phyloP scores from a whole-genome alignment of 2,888 invertebrate genomes.

The Lingula anatina region DNA sequence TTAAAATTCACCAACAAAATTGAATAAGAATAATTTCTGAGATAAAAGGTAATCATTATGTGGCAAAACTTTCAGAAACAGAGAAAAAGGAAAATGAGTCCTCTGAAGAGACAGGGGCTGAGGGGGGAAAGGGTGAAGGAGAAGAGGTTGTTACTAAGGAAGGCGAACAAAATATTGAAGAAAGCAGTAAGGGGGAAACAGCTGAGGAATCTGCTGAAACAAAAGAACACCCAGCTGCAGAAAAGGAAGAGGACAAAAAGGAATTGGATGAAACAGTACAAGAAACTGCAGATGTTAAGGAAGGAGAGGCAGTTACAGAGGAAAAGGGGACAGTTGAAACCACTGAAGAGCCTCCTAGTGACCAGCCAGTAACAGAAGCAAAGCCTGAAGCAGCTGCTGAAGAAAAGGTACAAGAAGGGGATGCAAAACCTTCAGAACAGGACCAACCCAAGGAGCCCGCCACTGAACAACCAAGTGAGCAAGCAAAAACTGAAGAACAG shows the following conservation, averaged over 20 bases:
- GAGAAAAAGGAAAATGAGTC: no score
- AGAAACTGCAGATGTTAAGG: not conserved
- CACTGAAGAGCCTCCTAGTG: not conserved
- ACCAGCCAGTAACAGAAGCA: constrained; percentile 1
- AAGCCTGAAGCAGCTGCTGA: constrained; percentile 7
- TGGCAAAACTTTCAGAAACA: no score
- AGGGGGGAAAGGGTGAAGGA: not conserved
- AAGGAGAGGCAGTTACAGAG: not conserved
- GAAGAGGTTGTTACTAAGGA: not conserved
- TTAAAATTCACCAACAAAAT: no score
- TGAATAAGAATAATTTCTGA: no score
- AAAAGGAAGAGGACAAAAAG: not conserved
- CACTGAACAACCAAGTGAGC: no score
- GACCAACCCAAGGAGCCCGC: not conserved
- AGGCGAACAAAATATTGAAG: not conserved
- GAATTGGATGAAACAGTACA: not conserved
- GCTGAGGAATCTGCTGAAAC: not conserved
- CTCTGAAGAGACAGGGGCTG: not conserved
- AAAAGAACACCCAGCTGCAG: not conserved
- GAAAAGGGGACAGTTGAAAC: constrained; percentile 3
- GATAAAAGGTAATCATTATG: no score
- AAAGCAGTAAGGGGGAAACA: not conserved
- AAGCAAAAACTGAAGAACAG: no score
- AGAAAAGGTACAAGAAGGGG: constrained; percentile 10
- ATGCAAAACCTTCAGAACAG: constrained; percentile 7